Evolutionary conservation across 2,797 vertebrate species (phyloP).

Genomic region (Perodicticus potto): DNA sequence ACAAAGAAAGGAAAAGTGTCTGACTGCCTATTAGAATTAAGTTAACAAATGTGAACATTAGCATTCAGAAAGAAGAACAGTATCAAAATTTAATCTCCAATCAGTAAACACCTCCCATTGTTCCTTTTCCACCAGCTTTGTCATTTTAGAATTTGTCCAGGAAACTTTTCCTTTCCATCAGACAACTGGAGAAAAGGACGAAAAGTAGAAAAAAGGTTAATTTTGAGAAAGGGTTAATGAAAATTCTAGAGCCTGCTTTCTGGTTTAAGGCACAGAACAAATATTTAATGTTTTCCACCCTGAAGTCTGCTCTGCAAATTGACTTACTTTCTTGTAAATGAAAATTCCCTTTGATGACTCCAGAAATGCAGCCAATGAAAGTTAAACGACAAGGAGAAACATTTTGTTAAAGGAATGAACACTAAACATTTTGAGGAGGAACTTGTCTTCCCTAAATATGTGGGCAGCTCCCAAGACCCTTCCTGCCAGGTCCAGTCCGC

Average conservation of each 20-base stretch:
- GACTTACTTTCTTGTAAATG: neutral
- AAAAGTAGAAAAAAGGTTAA: neutral
- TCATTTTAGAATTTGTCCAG: slow-evolving; percentile 31
- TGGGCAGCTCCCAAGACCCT: neutral
- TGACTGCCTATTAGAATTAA: rapidly evolving
- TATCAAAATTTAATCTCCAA: rapidly evolving
- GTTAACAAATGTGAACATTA: neutral
- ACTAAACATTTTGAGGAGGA: neutral
- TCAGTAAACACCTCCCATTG: rapidly evolving
- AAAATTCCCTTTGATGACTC: neutral
- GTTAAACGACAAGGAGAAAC: neutral
- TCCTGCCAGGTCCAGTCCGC: neutral
- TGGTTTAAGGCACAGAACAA: neutral
- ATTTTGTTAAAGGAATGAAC: neutral
- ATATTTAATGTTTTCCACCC: neutral
- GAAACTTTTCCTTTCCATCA: neutral
- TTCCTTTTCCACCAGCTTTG: neutral
- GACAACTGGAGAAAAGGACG: neutral
- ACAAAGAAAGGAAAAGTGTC: neutral
- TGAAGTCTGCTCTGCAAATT: rapidly evolving
- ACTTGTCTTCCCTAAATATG: neutral
- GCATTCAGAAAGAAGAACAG: rapidly evolving
- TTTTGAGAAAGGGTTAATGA: neutral
- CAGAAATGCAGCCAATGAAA: neutral
- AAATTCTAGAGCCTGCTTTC: neutral